Conservation (phyloP, 2,113 vertebrate genomes). For the Tympanuchus pallidicinctus region DNA sequence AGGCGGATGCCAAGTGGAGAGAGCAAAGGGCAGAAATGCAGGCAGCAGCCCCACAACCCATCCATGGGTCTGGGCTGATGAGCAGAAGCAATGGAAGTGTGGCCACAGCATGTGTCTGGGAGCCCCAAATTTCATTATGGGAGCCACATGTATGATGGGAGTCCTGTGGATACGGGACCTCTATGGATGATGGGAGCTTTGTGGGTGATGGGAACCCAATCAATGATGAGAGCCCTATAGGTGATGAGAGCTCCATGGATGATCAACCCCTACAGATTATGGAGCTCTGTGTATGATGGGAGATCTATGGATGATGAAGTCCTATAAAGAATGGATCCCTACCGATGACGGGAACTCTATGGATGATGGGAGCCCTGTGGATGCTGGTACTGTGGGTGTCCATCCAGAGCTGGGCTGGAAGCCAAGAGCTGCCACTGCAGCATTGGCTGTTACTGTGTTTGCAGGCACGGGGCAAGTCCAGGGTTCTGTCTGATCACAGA, state of each 20-base stretch:
- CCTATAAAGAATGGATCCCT: background rate
- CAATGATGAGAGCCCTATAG: too few relatives aligned
- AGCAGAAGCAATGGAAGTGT: background rate
- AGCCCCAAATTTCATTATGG: background rate
- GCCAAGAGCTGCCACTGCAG: background rate
- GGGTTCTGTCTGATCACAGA: background rate
- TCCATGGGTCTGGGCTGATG: background rate
- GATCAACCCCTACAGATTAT: too few relatives aligned
- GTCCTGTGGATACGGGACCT: too few relatives aligned
- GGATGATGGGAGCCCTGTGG: background rate
- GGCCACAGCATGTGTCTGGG: accelerated
- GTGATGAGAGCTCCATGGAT: too few relatives aligned
- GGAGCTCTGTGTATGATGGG: too few relatives aligned
- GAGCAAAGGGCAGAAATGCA: background rate
- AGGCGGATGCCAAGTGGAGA: accelerated
- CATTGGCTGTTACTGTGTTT: background rate
- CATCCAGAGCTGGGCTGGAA: background rate
- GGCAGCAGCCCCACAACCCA: background rate
- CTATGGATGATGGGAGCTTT: too few relatives aligned
- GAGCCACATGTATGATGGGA: background rate
- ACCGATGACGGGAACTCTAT: background rate
- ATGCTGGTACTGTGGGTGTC: background rate
- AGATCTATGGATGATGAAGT: too few relatives aligned
- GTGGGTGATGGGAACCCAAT: background rate
- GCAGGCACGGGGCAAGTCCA: background rate